Evolutionary conservation across 2,797 vertebrate species (phyloP).

Genomic region (Spheniscus humboldti): DNA sequence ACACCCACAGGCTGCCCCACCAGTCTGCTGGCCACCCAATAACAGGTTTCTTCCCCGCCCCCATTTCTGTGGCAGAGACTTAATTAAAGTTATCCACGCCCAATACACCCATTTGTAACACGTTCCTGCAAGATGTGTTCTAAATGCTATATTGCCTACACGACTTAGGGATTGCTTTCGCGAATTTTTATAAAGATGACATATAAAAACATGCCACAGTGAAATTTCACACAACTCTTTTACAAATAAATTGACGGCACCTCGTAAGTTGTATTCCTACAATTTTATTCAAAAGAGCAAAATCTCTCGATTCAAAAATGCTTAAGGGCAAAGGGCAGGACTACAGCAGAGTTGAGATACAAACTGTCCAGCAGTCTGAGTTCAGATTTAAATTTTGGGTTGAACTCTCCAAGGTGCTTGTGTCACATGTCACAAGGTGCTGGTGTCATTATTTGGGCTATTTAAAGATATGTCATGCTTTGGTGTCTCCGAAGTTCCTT

Average conservation of each 20-base stretch:
- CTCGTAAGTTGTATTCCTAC: neutral
- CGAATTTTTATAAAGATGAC: neutral
- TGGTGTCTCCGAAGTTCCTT: neutral
- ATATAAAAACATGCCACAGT: neutral
- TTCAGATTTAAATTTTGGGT: neutral
- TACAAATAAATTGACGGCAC: neutral
- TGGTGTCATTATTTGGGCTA: neutral
- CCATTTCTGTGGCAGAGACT: neutral
- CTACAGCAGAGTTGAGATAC: neutral
- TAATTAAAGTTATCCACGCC: neutral
- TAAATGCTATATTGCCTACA: neutral
- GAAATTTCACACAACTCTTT: neutral
- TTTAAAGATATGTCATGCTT: neutral
- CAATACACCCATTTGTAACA: rapidly evolving
- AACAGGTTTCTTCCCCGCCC: neutral
- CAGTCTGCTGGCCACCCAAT: neutral
- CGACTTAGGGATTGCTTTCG: neutral
- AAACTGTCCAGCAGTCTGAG: neutral
- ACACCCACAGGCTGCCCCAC: neutral
- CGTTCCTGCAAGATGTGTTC: neutral
- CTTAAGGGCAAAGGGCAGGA: neutral
- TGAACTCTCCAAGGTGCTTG: neutral
- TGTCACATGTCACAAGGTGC: neutral
- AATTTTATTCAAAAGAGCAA: neutral
- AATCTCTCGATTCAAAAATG: neutral